phyloP scores from a whole-genome alignment of 2,113 vertebrate genomes.

The Mohoua ochrocephala region DNA sequence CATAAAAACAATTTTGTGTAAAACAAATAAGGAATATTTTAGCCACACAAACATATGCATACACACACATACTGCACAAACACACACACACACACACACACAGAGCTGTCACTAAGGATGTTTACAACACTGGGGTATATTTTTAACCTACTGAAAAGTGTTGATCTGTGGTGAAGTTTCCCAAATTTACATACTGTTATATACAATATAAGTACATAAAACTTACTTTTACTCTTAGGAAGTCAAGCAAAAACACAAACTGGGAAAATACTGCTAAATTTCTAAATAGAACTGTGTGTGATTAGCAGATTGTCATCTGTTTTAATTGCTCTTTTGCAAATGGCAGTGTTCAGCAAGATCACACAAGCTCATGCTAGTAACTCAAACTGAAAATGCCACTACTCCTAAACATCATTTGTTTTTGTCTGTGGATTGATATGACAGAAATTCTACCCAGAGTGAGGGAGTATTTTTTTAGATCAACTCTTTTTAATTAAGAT shows the following conservation, averaged over 20 bases:
- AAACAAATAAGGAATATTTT: neutral
- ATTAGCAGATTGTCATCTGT: slow-evolving; percentile 50
- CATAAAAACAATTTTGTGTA: neutral
- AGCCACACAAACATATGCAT: neutral
- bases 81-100: neutral
- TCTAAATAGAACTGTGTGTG: neutral
- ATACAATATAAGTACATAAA: neutral
- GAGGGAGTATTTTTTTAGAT: slow-evolving; percentile 64
- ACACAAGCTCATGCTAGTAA: slow-evolving; percentile 10
- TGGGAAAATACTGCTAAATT: neutral
- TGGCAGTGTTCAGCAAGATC: slow-evolving; percentile 50
- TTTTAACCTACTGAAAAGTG: neutral
- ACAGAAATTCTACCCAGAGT: slow-evolving; percentile 52
- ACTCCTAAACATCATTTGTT: slow-evolving; percentile 51
- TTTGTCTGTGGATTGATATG: slow-evolving; percentile 49
- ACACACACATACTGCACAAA: neutral
- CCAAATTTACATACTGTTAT: neutral
- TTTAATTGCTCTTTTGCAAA: slow-evolving; percentile 56
- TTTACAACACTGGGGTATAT: neutral
- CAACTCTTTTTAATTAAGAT: slow-evolving; percentile 66
- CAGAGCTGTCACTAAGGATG: neutral
- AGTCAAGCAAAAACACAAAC: neutral
- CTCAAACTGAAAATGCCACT: slow-evolving; percentile 23
- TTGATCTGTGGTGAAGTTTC: neutral
- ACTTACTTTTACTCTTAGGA: neutral